These are phyloP conservation scores for Drosophila rubida DNA, from an alignment of 2,888 invertebrate species.

Conservation along the genomic window DNA sequence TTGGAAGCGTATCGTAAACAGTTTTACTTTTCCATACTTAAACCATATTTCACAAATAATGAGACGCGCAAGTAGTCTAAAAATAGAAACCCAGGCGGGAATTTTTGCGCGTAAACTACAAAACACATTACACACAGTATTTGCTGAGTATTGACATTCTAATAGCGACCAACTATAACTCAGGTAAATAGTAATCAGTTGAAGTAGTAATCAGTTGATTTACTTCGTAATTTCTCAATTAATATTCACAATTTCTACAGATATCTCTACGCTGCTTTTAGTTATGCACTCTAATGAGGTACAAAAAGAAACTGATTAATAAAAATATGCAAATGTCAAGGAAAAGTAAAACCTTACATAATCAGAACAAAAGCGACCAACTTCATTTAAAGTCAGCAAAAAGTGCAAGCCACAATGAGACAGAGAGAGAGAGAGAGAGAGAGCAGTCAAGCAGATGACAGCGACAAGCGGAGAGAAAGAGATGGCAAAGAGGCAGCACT, in stretches of 20 bases:
- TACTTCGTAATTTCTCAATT: too few species aligned
- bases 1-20: background rate
- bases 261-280: background rate
- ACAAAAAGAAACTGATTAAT: background rate
- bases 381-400: background rate
- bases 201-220: too few species aligned
- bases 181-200: background rate
- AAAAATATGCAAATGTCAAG: background rate
- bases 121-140: background rate
- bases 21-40: background rate
- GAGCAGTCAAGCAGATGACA: background rate
- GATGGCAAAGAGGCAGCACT: slow-evolving; percentile 17
- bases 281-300: background rate
- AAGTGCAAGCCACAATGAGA: slow-evolving; percentile 11
- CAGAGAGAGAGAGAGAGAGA: background rate
- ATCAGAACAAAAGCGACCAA: slow-evolving; percentile 1
- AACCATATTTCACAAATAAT: background rate
- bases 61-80: background rate
- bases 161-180: background rate
- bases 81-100: background rate
- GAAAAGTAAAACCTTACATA: slow-evolving; percentile 10
- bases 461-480: background rate
- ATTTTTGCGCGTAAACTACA: background rate
- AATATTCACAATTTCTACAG: background rate
- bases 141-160: background rate